Percentiles rank a stretch among this genome's conserved stretches.
phyloP scores from a whole-genome alignment of 2,888 invertebrate species.

The Sesia apiformis region DNA sequence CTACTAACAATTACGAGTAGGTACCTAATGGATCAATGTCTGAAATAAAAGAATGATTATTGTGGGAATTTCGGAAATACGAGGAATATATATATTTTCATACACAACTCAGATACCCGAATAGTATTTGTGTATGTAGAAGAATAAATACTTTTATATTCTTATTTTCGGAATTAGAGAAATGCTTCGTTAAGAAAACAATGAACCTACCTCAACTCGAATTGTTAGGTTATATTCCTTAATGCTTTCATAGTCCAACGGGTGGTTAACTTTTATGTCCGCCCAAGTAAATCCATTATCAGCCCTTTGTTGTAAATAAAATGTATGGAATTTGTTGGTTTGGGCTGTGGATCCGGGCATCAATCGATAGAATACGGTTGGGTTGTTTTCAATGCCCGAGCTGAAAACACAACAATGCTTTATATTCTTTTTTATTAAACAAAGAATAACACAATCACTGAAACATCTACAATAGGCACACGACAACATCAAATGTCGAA shows the following conservation, averaged over 20 bases:
- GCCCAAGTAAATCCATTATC: conserved; percentile 96
- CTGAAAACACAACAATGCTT: conserved; percentile 71
- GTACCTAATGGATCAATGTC: too few species aligned
- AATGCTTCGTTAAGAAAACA: background rate
- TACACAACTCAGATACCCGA: background rate
- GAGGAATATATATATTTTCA: background rate
- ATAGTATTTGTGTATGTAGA: background rate
- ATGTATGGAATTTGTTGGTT: conserved; percentile 96
- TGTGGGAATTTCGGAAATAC: too few species aligned
- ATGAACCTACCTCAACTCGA: conserved; percentile 89
- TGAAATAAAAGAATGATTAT: too few species aligned
- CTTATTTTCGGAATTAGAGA: too few species aligned
- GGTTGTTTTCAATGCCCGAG: conserved; percentile 97
- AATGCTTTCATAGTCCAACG: conserved; percentile 94
- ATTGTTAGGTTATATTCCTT: conserved; percentile 97
- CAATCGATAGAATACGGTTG: conserved; percentile 94
- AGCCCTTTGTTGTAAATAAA: conserved; percentile 94
- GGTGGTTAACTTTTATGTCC: conserved; percentile 96
- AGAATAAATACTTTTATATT: too few species aligned
- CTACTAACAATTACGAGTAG: too few species aligned
- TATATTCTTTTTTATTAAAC: conserved; percentile 20
- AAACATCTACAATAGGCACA: conserved; percentile 34
- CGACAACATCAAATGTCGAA: conserved; percentile 31
- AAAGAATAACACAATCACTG: conserved; percentile 2
- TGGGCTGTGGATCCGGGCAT: conserved; percentile 97